A percentile compares a stretch with the other conserved stretches of the same genome.
Conservation (phyloP, 2,888 invertebrate genomes). For the Drosophila ustulata region DNA sequence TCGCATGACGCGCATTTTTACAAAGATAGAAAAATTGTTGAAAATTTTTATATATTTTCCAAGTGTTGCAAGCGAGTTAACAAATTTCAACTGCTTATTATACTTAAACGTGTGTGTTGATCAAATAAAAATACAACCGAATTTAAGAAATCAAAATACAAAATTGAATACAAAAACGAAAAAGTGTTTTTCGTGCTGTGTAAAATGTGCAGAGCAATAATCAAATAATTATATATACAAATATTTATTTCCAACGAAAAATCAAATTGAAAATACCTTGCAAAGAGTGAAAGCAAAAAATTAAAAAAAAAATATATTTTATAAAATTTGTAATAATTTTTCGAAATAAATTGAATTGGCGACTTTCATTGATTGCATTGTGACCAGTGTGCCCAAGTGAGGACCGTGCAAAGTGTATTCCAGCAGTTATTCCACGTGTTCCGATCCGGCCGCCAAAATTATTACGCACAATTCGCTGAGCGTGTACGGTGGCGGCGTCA, state of each 20-base stretch:
- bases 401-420: constrained; percentile 81
- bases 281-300: constrained; percentile 28
- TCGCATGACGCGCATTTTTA: constrained; percentile 84
- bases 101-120: constrained; percentile 32
- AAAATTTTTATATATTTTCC: constrained; percentile 48
- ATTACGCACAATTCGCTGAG: constrained; percentile 85
- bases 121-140: constrained; percentile 10
- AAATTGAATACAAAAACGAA: constrained; percentile 23
- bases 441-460: constrained; percentile 85
- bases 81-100: constrained; percentile 39
- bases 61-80: constrained; percentile 46
- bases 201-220: constrained; percentile 52
- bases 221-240: constrained; percentile 47
- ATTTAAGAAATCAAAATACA: constrained; percentile 9
- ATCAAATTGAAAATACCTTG: constrained; percentile 32
- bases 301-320: constrained; percentile 20
- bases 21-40: constrained; percentile 60
- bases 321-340: constrained; percentile 9
- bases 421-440: constrained; percentile 78
- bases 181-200: constrained; percentile 46
- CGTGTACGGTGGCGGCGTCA: constrained; percentile 86
- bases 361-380: constrained; percentile 30
- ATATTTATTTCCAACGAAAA: constrained; percentile 24
- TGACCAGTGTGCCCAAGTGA: constrained; percentile 35
- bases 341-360: constrained; percentile 12